Percentiles rank a stretch among this genome's conserved stretches.
phyloP scores from a whole-genome alignment of 1,140 invertebrate genomes.

The Sitophilus oryzae region DNA sequence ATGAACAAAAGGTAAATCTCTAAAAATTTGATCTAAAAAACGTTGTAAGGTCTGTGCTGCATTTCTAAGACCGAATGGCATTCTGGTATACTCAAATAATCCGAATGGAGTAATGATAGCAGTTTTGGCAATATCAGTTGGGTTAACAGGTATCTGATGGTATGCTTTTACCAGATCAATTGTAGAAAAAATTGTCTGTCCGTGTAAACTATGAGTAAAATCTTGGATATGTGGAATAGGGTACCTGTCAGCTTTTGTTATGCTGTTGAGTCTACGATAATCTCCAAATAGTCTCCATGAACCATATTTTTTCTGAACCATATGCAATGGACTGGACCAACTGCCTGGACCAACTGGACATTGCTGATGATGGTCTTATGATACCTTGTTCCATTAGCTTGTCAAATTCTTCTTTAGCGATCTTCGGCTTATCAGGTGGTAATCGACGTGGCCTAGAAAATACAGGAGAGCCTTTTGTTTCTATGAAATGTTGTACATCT shows the following conservation, averaged over 20 bases:
- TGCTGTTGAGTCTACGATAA: conserved; percentile 43
- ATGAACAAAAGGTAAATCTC: conserved; percentile 34
- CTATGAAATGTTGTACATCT: conserved; percentile 1
- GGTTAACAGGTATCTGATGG: conserved; percentile 43
- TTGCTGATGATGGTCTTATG: conserved; percentile 35
- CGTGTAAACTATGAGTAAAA: conserved; percentile 36
- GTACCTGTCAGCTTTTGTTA: conserved; percentile 38
- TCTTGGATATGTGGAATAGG: conserved; percentile 36
- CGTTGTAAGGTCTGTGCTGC: conserved; percentile 47
- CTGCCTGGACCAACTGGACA: no score
- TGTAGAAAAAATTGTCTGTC: conserved; percentile 42
- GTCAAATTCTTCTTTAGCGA: conserved; percentile 40
- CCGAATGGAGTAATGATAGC: conserved; percentile 38
- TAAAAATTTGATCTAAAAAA: conserved; percentile 45
- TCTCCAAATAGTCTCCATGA: conserved; percentile 42
- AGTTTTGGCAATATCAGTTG: conserved; percentile 37
- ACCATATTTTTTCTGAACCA: conserved; percentile 42
- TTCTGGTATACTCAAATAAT: conserved; percentile 35
- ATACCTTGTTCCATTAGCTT: conserved; percentile 24
- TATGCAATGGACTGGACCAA: conserved; percentile 44
- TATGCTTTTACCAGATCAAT: conserved; percentile 49
- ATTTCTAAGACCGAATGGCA: conserved; percentile 40
- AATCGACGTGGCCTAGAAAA: conserved; percentile 38
- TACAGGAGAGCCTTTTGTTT: conserved; percentile 1
- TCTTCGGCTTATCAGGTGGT: conserved; percentile 35